Evolutionary conservation across 2,888 invertebrate genomes (phyloP).

Genomic region (Germaria angustata): DNA sequence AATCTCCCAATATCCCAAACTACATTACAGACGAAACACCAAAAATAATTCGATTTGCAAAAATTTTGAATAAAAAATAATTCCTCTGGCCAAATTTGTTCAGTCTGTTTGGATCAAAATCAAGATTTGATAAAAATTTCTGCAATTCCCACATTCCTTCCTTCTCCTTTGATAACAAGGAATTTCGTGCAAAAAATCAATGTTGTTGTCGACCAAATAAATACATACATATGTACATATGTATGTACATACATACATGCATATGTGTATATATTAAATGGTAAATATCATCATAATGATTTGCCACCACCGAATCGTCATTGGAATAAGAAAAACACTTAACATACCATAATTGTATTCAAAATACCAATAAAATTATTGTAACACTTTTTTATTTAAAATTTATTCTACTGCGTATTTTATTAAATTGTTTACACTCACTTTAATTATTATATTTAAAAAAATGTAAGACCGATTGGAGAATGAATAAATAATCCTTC

Average conservation of each 20-base stretch:
- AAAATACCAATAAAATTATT: neutral
- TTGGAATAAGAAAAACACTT: neutral
- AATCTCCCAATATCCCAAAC: neutral
- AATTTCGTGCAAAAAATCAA: conserved; percentile 50
- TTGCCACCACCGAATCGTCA: conserved; percentile 2
- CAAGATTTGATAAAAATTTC: conserved; percentile 10
- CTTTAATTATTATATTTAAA: conserved; percentile 12
- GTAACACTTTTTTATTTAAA: conserved; percentile 27
- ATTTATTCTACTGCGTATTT: conserved; percentile 27
- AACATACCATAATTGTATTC: neutral
- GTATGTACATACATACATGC: no score
- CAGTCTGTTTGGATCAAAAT: neutral
- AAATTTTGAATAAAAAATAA: neutral
- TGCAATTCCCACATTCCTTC: neutral
- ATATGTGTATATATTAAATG: conserved; percentile 8
- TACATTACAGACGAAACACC: neutral
- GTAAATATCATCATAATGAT: neutral
- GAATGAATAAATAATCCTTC: conserved; percentile 32
- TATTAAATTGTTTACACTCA: neutral
- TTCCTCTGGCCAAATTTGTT: neutral
- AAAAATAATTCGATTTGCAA: neutral
- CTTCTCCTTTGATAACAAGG: neutral
- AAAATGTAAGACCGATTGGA: neutral
- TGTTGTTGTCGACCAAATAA: conserved; percentile 40
- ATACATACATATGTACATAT: no score